Conservation (phyloP, 2,888 invertebrate genomes). For the Salticus scenicus region DNA sequence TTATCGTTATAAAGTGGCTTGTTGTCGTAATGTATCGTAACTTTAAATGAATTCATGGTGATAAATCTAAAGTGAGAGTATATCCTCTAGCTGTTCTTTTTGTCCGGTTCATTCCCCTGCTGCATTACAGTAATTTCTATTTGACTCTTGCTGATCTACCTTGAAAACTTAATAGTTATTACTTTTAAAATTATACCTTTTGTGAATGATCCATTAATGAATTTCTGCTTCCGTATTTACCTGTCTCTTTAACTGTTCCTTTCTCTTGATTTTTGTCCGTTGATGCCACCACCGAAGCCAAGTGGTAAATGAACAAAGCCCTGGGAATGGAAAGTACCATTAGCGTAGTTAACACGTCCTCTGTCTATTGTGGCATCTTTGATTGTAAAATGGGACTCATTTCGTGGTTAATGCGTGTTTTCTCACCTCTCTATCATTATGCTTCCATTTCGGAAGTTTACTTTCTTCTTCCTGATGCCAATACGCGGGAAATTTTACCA, state of each 20-base stretch:
- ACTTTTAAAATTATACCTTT: too few species aligned
- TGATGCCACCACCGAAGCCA: not conserved
- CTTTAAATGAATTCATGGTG: too few species aligned
- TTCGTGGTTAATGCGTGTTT: not conserved
- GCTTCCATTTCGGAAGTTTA: not conserved
- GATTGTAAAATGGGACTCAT: not conserved
- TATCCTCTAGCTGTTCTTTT: too few species aligned
- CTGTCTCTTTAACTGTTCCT: not conserved
- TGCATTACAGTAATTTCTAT: too few species aligned
- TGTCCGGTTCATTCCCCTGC: too few species aligned
- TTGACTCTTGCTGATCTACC: too few species aligned
- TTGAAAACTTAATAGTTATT: too few species aligned
- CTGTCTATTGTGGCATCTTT: not conserved
- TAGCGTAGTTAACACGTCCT: slow-evolving; percentile 10
- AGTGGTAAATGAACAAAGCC: not conserved
- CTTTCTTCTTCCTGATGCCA: not conserved
- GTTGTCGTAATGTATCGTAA: too few species aligned
- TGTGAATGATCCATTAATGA: too few species aligned
- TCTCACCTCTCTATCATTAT: not conserved
- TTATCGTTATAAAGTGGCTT: too few species aligned
- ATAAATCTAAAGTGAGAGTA: too few species aligned
- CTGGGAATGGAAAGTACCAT: not conserved
- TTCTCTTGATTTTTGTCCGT: not conserved
- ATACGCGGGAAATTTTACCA: not conserved
- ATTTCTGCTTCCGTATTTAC: too few species aligned